Evolutionary conservation across 2,113 vertebrate species (phyloP), one percentile per base, ranked within the genome.

Genomic region (Stercorarius parasiticus): DNA sequence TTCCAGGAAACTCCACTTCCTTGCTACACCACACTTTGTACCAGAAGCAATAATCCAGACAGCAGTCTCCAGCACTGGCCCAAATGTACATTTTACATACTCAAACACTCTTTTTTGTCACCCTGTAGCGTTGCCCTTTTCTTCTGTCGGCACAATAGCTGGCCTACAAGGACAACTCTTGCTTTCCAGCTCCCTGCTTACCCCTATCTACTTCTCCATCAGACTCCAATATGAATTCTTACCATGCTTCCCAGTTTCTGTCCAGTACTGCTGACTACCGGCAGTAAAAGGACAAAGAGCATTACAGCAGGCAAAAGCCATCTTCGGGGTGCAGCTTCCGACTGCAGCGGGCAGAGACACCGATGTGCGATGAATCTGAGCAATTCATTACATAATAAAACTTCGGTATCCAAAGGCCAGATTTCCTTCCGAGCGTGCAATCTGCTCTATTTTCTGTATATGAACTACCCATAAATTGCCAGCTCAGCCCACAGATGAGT

Each of bases 401-500:
- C 45, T 80, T 17, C 0, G 7, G 21, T 34, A 82, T 56, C 72
- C 64, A 50, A 86, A 92, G 72, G 79, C 9, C 72, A 59, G 17
- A 17, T 32, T 83, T 53, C 52, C 49, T 88, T 80, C 52, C 10
- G 0, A 90, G 52, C 38, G 32, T 34, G 25, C 34, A 58, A 85
- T 71, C 80, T 83, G 79, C 47, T 87, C 66, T 69, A 49, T 79
- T 94, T 94, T 95, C 77, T 89, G 42, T 84, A 74, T 53, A 50
- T 82, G 73, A 79, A 47, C 49, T 69, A 70, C 55, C 56, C 78
- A 79, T 49, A 95, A 91, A 91, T 82, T 95, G 53, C 73, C 49
- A 92, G 72, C 53, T 95, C 84, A 89, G 55, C 93, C 94, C 81
- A 93, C 96, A 91, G 73, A 76, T 21, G 40, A 72, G 45, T 62